A percentile compares a stretch with the other conserved stretches of the same genome.
phyloP scores from a whole-genome alignment of 2,797 vertebrate species.

The Scarus forsteni region DNA sequence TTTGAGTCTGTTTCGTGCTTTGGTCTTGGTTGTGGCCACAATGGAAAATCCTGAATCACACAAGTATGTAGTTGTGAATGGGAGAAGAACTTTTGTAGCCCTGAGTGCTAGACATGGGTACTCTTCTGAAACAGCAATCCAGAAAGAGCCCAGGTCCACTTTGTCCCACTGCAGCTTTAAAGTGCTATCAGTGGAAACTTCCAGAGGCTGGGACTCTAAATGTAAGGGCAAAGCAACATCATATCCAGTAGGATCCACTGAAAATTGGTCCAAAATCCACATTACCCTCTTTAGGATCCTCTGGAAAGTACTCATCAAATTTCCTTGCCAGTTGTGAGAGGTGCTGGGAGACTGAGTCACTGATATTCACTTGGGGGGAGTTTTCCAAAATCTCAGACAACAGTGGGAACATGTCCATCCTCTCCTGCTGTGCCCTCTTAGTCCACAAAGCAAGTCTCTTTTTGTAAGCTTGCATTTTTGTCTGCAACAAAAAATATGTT shows the following conservation, averaged over 20 bases:
- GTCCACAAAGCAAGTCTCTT: slow-evolving; percentile 6
- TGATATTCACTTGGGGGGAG: neutral
- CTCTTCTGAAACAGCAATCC: neutral
- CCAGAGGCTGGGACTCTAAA: neutral
- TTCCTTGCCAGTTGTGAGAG: slow-evolving; percentile 5
- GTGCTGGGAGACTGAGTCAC: neutral
- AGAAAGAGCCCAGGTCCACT: neutral
- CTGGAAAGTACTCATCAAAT: neutral
- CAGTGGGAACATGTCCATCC: neutral
- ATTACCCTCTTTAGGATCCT: neutral
- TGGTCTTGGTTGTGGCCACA: slow-evolving; percentile 2
- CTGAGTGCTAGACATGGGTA: neutral
- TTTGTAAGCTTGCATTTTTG: slow-evolving; percentile 8
- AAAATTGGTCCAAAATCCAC: neutral
- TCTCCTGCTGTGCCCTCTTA: neutral
- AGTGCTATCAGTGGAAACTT: slow-evolving; percentile 1
- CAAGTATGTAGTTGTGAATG: neutral
- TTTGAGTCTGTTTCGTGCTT: neutral
- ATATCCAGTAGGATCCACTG: neutral
- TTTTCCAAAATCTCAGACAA: neutral
- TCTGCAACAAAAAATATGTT: slow-evolving; percentile 4
- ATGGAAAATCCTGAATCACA: slow-evolving; percentile 3
- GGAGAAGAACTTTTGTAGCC: neutral
- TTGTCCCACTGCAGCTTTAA: neutral
- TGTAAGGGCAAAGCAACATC: neutral